These are phyloP conservation scores for Sesamia inferens DNA, from an alignment of 2,888 invertebrate species.

Conservation along the genomic window DNA sequence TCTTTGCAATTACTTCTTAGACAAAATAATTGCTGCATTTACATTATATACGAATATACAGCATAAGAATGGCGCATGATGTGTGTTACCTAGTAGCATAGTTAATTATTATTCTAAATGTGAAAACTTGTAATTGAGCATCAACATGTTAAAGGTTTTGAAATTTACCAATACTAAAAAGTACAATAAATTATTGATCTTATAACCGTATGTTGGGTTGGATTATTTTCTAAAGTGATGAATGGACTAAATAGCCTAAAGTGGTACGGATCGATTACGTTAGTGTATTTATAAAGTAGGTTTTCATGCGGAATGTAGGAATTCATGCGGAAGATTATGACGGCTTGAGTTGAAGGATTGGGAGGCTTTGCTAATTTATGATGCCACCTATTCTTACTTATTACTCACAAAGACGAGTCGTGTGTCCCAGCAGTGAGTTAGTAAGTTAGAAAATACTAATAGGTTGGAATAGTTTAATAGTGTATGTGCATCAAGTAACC, in stretches of 20 bases:
- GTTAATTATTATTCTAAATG: too few species aligned
- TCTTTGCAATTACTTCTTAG: too few species aligned
- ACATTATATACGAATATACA: too few species aligned
- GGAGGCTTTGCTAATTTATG: not conserved
- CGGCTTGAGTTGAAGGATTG: not conserved
- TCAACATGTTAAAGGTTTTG: too few species aligned
- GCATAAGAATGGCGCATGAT: too few species aligned
- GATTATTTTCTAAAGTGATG: not conserved
- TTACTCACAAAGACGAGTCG: not conserved
- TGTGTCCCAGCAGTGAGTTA: not conserved
- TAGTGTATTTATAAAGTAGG: conserved; percentile 28
- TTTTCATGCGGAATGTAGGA: not conserved
- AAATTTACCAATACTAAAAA: too few species aligned
- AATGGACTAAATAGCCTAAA: conserved; percentile 9
- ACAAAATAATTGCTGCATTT: too few species aligned
- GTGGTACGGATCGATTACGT: conserved; percentile 18
- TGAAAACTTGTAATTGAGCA: too few species aligned
- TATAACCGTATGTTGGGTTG: not conserved
- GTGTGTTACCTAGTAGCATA: too few species aligned
- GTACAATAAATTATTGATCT: too few species aligned
- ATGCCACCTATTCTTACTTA: too few species aligned
- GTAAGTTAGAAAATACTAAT: too few species aligned
- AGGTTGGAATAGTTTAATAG: not conserved
- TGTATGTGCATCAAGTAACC: not conserved
- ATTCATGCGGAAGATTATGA: conserved; percentile 4